A percentile compares a stretch with the other conserved stretches of the same genome.
These are phyloP conservation scores for Eupithecia subumbrata DNA, from an alignment of 2,888 invertebrate species.

Conservation along the genomic window DNA sequence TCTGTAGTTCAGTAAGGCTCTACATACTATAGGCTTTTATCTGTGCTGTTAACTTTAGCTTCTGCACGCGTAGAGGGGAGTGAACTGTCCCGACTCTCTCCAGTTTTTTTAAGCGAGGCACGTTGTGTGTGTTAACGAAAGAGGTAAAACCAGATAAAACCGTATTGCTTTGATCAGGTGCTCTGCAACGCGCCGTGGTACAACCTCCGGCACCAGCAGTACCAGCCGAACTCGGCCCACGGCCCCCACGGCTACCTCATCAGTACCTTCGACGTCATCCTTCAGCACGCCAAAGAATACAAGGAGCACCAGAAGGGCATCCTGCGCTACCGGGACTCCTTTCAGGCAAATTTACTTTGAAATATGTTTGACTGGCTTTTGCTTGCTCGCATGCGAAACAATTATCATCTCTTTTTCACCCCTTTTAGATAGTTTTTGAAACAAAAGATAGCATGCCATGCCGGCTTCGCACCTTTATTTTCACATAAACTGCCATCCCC, in stretches of 20 bases:
- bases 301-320: slow-evolving; percentile 52
- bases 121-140: background rate
- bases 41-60: no score
- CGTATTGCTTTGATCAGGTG: slow-evolving; percentile 55
- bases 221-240: slow-evolving; percentile 81
- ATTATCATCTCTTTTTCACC: background rate
- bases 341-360: slow-evolving; percentile 28
- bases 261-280: slow-evolving; percentile 50
- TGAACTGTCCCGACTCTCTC: no score
- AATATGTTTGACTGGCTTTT: background rate
- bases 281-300: slow-evolving; percentile 38
- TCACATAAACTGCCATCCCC: no score
- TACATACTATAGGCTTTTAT: no score
- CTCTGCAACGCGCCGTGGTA: slow-evolving; percentile 80
- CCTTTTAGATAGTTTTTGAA: background rate
- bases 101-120: no score
- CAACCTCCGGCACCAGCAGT: slow-evolving; percentile 84
- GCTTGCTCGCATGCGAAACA: background rate
- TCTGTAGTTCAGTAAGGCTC: no score
- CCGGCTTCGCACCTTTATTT: no score
- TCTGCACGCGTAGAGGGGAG: no score
- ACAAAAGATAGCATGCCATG: no score
- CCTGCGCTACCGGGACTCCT: slow-evolving; percentile 49
- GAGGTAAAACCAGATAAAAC: background rate
- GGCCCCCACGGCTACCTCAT: slow-evolving; percentile 74